Evolutionary conservation across 2,113 vertebrate genomes (phyloP).

Genomic region (Emydocephalus ijimae): DNA sequence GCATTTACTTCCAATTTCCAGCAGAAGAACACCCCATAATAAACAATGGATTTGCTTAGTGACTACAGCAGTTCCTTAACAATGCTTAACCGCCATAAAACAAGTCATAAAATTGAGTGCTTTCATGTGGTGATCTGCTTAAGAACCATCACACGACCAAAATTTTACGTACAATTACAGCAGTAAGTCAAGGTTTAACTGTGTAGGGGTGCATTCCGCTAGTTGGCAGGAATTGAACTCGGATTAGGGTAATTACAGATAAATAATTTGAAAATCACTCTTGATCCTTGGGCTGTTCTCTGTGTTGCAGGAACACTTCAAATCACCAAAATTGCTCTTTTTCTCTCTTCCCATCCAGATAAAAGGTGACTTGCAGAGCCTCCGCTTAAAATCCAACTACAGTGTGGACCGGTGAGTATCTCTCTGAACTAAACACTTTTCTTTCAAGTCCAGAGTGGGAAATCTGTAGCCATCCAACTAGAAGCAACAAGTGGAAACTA

Average conservation of each 20-base stretch:
- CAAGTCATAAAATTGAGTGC: not conserved
- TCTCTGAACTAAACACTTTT: not conserved
- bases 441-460: not conserved
- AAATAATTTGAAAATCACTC: not conserved
- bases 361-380: constrained; percentile 72
- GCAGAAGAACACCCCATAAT: no score
- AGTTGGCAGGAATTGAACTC: not conserved
- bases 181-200: not conserved
- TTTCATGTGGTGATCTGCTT: not conserved
- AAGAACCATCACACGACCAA: not conserved
- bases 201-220: rapidly evolving
- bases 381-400: constrained; percentile 66
- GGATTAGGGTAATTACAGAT: not conserved
- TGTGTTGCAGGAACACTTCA: not conserved
- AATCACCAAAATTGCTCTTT: not conserved
- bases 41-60: not conserved
- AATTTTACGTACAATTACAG: not conserved
- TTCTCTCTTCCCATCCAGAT: constrained; percentile 68
- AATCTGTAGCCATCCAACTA: not conserved
- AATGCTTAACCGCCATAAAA: not conserved
- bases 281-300: not conserved
- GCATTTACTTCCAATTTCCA: no score
- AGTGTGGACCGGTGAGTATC: constrained; percentile 79
- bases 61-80: not conserved
- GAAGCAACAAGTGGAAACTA: not conserved